Evolutionary conservation across 2,113 vertebrate species (phyloP).

Genomic region (Saimiri boliviensis): DNA sequence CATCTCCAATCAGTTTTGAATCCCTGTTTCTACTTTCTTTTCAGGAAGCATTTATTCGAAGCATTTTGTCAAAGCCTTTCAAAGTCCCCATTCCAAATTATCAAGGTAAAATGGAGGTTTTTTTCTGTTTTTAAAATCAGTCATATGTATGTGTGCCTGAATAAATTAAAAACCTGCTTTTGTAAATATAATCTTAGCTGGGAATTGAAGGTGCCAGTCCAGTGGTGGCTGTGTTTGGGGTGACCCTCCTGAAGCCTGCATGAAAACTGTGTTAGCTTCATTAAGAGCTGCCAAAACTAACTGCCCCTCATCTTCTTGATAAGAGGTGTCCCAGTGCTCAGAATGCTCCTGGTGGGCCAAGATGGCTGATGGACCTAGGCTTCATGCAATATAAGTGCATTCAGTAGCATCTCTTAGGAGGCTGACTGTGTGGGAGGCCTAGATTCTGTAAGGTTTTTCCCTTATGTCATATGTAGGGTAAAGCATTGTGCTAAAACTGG

Average conservation of each 20-base stretch:
- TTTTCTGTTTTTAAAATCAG: background rate
- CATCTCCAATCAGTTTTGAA: background rate
- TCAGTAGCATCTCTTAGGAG: background rate
- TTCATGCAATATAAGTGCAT: background rate
- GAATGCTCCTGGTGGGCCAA: background rate
- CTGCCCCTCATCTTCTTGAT: background rate
- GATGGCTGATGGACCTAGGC: background rate
- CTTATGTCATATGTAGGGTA: background rate
- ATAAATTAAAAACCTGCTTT: background rate
- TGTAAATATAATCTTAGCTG: slow-evolving; percentile 6
- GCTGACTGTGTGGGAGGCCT: background rate
- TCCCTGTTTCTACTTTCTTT: slow-evolving; percentile 59
- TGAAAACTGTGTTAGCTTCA: background rate
- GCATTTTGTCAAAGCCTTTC: slow-evolving; percentile 97
- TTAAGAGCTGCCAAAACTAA: background rate
- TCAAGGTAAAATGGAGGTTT: slow-evolving; percentile 87
- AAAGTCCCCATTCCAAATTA: slow-evolving; percentile 98
- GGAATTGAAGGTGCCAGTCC: background rate
- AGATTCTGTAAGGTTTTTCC: background rate
- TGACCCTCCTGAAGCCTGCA: background rate
- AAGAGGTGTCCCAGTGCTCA: background rate
- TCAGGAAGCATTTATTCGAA: slow-evolving; percentile 96
- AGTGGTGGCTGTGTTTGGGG: background rate
- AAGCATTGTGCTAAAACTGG: background rate
- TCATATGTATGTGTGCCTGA: background rate